Evolutionary conservation across 2,888 invertebrate genomes (phyloP).

Genomic region (Heliconius ethilla): DNA sequence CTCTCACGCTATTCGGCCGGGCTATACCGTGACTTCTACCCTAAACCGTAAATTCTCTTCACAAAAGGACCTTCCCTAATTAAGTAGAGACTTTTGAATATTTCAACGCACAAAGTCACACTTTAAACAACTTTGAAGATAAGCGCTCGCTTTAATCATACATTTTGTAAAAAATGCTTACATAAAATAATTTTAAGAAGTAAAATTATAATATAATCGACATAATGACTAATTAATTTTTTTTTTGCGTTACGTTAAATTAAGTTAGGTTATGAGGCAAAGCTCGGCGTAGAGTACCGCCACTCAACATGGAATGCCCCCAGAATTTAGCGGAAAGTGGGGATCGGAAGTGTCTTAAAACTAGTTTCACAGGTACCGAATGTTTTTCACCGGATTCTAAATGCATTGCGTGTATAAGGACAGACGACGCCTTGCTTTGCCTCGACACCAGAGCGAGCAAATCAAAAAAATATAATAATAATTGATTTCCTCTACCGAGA

Average conservation of each 20-base stretch:
- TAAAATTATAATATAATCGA: neutral
- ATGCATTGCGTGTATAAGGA: no score
- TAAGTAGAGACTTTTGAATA: conserved; percentile 30
- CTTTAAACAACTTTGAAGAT: conserved; percentile 23
- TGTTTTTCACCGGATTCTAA: no score
- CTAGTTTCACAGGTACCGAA: no score
- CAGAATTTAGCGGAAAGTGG: no score
- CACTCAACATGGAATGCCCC: no score
- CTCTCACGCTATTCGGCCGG: conserved; percentile 57
- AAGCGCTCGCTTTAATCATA: conserved; percentile 14
- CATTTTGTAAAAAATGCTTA: neutral
- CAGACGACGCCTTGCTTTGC: neutral
- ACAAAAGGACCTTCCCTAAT: conserved; percentile 27
- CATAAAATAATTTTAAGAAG: neutral
- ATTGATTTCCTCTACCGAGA: neutral
- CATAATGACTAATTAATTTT: neutral
- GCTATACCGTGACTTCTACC: conserved; percentile 61
- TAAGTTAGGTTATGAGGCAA: no score
- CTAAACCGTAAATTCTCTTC: conserved; percentile 30
- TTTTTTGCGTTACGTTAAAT: neutral
- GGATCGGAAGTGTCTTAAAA: no score
- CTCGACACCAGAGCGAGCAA: neutral
- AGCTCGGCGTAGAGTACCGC: no score
- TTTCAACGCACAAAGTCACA: conserved; percentile 16
- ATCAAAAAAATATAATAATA: neutral